Percentiles rank a stretch among this genome's conserved stretches.
Evolutionary conservation across 1,140 invertebrate species (phyloP).

Genomic region (Drosophila melanogaster): DNA sequence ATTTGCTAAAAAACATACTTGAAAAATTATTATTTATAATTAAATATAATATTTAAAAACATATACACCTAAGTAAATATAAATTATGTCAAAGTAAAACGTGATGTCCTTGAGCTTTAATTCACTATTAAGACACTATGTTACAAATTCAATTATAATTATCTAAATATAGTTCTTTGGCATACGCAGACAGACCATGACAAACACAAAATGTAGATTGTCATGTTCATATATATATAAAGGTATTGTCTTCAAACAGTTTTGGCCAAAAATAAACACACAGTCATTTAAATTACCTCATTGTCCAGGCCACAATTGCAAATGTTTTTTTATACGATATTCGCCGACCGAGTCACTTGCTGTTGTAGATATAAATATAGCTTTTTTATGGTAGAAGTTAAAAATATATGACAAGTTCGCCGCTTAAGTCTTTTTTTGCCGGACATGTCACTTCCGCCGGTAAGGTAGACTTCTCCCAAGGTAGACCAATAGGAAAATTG

Average conservation of each 20-base stretch:
- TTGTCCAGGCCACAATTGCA: slow-evolving; percentile 26
- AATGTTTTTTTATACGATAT: slow-evolving; percentile 10
- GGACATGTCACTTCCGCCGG: slow-evolving; percentile 58
- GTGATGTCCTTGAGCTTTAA: neutral
- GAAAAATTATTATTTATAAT: neutral
- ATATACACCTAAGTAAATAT: neutral
- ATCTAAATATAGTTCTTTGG: neutral
- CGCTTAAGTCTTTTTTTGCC: slow-evolving; percentile 44
- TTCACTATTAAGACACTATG: neutral
- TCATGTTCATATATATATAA: slow-evolving; percentile 35
- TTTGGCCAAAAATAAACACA: slow-evolving; percentile 19
- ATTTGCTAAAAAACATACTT: neutral
- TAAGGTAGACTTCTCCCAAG: slow-evolving; percentile 53
- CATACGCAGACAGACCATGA: slow-evolving; percentile 2
- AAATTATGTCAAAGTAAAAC: neutral
- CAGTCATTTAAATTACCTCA: slow-evolving; percentile 20
- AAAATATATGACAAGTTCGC: slow-evolving; percentile 55
- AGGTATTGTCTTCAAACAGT: slow-evolving; percentile 5
- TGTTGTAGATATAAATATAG: slow-evolving; percentile 27
- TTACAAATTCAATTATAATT: neutral
- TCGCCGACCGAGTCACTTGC: slow-evolving; percentile 14
- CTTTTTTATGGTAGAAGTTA: slow-evolving; percentile 37
- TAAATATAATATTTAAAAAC: no score
- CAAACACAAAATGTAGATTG: slow-evolving; percentile 12
- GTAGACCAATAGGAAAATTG: slow-evolving; percentile 48